Evolutionary conservation across 2,797 vertebrate genomes (phyloP).

Genomic region (Diplodus sargus): DNA sequence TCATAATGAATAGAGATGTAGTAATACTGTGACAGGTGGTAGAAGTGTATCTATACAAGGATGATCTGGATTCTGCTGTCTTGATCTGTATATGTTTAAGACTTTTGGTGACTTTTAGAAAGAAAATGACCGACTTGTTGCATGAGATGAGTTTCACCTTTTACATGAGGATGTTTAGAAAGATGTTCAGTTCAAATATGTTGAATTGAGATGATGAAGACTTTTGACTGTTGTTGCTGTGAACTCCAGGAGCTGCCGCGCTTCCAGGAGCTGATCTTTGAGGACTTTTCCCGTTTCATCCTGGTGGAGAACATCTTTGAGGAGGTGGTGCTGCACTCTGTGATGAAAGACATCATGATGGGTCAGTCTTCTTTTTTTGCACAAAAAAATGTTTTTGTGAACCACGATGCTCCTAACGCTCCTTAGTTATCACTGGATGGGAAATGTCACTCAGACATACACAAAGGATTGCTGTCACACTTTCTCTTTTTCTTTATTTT

Average conservation of each 20-base stretch:
- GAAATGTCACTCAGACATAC: neutral
- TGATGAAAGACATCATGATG: constrained; percentile 97
- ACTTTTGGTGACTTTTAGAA: neutral
- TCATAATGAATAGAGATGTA: neutral
- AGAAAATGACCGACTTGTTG: neutral
- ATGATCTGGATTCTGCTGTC: neutral
- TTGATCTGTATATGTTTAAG: too few species aligned
- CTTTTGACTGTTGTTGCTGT: neutral
- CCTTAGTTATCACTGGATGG: neutral
- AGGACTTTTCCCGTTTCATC: constrained; percentile 94
- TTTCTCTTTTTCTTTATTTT: too few species aligned
- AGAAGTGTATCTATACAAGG: neutral
- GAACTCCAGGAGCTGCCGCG: constrained; percentile 88
- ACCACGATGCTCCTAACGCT: neutral
- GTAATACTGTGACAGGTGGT: neutral
- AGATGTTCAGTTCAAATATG: neutral
- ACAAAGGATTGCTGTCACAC: neutral
- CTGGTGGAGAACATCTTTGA: constrained; percentile 95
- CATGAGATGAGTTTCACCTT: neutral
- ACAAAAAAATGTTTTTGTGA: too few species aligned
- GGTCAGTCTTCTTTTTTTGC: constrained; percentile 79
- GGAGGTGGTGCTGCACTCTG: constrained; percentile 94
- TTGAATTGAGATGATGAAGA: neutral
- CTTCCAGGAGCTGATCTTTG: constrained; percentile 96
- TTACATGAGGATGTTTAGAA: neutral